Evolutionary conservation across 2,888 invertebrate species (phyloP).

Genomic region (Perithous albicinctus): DNA sequence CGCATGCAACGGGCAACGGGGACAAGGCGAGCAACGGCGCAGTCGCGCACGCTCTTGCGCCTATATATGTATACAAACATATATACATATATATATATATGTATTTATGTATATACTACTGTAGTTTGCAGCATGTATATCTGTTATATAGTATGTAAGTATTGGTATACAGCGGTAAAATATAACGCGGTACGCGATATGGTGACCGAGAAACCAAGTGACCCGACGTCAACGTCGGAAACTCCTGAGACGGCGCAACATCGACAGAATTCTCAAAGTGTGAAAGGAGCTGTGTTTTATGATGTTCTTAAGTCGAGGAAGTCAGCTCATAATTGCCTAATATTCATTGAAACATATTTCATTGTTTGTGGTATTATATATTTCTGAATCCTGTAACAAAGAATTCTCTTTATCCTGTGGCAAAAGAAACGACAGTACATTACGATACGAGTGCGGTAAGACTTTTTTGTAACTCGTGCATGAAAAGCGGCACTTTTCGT

Average conservation of each 20-base stretch:
- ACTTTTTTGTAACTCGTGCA: no score
- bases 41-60: conserved; percentile 29
- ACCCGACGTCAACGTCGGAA: conserved; percentile 73
- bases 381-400: no score
- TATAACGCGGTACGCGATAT: conserved; percentile 49
- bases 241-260: background rate
- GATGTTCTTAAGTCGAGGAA: background rate
- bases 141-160: conserved; percentile 21
- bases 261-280: background rate
- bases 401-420: no score
- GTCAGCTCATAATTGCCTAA: no score
- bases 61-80: no score
- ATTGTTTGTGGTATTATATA: no score
- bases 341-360: no score
- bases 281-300: background rate
- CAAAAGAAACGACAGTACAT: no score
- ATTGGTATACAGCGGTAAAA: conserved; percentile 36
- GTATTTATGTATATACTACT: background rate
- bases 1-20: conserved; percentile 58
- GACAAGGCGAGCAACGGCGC: conserved; percentile 66
- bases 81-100: no score
- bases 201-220: conserved; percentile 83
- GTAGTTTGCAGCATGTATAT: background rate
- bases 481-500: no score
- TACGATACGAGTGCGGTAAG: no score